Conservation (phyloP, 2,113 vertebrate genomes). For the Zootoca vivipara region DNA sequence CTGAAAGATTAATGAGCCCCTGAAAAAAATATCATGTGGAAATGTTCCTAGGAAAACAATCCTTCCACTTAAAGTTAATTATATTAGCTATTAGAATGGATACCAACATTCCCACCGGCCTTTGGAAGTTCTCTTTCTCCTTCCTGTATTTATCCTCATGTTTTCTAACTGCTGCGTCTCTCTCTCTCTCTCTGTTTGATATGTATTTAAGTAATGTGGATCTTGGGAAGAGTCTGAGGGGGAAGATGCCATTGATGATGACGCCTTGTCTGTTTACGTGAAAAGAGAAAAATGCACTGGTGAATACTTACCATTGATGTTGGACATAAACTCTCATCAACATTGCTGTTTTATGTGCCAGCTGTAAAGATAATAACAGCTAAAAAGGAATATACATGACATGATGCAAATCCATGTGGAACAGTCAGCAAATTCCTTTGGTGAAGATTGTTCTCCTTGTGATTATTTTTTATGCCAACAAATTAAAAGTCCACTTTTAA, state of each 20-base stretch:
- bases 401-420: constrained; percentile 29
- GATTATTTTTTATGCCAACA: constrained; percentile 15
- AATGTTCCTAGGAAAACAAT: neutral
- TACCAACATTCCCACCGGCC: neutral
- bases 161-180: neutral
- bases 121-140: neutral
- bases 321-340: neutral
- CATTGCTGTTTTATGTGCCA: neutral
- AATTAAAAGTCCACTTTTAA: constrained; percentile 34
- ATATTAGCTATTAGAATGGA: neutral
- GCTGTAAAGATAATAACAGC: neutral
- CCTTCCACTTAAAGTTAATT: neutral
- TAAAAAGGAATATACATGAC: constrained; percentile 10
- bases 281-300: neutral
- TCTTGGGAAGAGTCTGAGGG: neutral
- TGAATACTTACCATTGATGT: neutral
- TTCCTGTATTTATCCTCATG: neutral
- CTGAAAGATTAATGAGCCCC: neutral
- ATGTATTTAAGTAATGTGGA: neutral
- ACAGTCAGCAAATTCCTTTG: constrained; percentile 6
- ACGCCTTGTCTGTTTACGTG: neutral
- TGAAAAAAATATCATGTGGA: neutral
- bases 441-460: constrained; percentile 33
- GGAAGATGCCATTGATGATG: neutral
- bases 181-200: neutral